Conservation (phyloP, 2,888 invertebrate genomes). For the Lepidonotus clava region DNA sequence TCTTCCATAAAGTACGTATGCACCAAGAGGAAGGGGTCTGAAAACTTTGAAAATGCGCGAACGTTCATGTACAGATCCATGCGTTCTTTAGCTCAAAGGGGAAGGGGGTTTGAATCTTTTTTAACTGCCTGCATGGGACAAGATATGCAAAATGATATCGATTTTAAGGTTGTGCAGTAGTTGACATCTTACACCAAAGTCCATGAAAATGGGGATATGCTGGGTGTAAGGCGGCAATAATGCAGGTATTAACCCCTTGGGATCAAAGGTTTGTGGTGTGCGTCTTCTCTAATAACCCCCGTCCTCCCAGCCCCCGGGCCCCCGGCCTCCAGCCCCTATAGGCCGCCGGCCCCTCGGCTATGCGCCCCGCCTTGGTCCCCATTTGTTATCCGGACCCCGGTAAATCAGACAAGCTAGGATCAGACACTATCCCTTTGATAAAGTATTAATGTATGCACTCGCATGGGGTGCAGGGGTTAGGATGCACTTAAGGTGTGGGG, state of each 20-base stretch:
- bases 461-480: background rate
- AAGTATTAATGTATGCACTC: background rate
- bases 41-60: too few species aligned
- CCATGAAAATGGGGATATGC: too few species aligned
- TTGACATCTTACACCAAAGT: too few species aligned
- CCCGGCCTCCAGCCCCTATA: background rate
- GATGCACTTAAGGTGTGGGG: background rate
- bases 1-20: too few species aligned
- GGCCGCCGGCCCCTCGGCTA: background rate
- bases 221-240: too few species aligned
- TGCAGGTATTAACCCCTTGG: background rate
- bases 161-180: too few species aligned
- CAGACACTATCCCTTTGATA: background rate
- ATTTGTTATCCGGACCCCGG: background rate
- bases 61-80: too few species aligned
- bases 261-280: background rate
- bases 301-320: background rate
- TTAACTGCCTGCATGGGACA: too few species aligned
- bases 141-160: too few species aligned
- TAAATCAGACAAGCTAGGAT: background rate
- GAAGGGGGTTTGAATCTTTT: too few species aligned
- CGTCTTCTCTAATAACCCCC: background rate
- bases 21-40: too few species aligned
- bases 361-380: background rate
- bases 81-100: too few species aligned